Percentiles rank a stretch among this genome's conserved stretches.
Conservation (phyloP, 2,888 invertebrate genomes). For the Conomelus anceps region DNA sequence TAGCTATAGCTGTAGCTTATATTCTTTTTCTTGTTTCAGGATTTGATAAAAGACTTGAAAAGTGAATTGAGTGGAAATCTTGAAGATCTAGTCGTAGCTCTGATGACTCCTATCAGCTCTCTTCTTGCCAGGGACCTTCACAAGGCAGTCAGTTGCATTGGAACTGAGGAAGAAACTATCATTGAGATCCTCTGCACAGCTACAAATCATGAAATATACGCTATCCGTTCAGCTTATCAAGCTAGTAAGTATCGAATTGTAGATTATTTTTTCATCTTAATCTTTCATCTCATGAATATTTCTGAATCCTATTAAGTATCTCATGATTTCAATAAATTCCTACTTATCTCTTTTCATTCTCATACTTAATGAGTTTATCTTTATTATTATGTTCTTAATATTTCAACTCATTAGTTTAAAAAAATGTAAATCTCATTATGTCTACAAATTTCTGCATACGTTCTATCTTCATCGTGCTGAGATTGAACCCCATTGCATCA, state of each 20-base stretch:
- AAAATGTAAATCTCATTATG: no score
- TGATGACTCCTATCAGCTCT: slow-evolving; percentile 78
- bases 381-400: no score
- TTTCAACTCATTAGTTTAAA: no score
- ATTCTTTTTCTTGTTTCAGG: slow-evolving; percentile 28
- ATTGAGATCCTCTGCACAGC: slow-evolving; percentile 85
- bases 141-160: slow-evolving; percentile 75
- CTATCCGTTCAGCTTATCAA: slow-evolving; percentile 70
- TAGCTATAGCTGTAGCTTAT: not conserved
- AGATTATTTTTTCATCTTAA: not conserved
- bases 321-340: no score
- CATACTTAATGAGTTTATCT: no score
- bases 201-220: slow-evolving; percentile 74
- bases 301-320: no score
- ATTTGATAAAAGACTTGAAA: slow-evolving; percentile 70
- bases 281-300: no score
- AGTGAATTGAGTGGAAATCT: slow-evolving; percentile 86
- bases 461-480: no score
- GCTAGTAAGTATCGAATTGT: slow-evolving; percentile 55
- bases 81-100: slow-evolving; percentile 70
- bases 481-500: no score
- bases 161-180: slow-evolving; percentile 77
- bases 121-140: slow-evolving; percentile 78
- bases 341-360: no score
- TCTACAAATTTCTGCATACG: no score